These are phyloP conservation scores for Nomada fucata DNA, from an alignment of 2,888 invertebrate genomes.

Conservation along the genomic window DNA sequence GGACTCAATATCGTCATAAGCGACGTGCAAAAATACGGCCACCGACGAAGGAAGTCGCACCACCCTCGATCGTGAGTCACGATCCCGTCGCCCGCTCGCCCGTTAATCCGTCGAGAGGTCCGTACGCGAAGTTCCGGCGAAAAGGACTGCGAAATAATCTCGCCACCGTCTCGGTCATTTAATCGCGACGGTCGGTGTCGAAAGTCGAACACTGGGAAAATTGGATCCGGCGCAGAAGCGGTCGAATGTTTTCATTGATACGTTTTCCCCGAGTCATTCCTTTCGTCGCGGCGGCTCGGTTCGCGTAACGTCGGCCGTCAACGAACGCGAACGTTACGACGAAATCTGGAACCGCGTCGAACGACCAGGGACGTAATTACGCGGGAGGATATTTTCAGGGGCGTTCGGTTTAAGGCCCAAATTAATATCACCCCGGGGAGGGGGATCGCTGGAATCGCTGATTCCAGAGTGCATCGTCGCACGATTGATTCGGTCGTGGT, in stretches of 20 bases:
- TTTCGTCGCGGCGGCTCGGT: too few relatives aligned
- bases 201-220: too few relatives aligned
- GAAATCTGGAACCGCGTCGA: background rate
- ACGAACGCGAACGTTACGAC: conserved; percentile 24
- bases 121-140: conserved; percentile 10
- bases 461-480: background rate
- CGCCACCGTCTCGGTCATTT: background rate
- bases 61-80: conserved; percentile 47
- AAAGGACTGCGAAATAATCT: conserved; percentile 30
- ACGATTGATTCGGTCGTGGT: background rate
- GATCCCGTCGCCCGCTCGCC: background rate
- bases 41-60: conserved; percentile 29
- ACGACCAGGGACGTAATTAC: conserved; percentile 3
- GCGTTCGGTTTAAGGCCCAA: background rate
- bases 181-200: background rate
- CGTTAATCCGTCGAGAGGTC: conserved; percentile 35
- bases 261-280: background rate
- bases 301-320: conserved; percentile 3
- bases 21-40: conserved; percentile 31
- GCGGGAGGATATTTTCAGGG: background rate
- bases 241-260: conserved; percentile 1
- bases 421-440: background rate
- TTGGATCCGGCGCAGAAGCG: background rate
- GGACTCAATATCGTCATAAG: conserved; percentile 39
- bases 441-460: too few relatives aligned